Evolutionary conservation across 2,888 invertebrate genomes (phyloP).

Genomic region (Lithophane socia): DNA sequence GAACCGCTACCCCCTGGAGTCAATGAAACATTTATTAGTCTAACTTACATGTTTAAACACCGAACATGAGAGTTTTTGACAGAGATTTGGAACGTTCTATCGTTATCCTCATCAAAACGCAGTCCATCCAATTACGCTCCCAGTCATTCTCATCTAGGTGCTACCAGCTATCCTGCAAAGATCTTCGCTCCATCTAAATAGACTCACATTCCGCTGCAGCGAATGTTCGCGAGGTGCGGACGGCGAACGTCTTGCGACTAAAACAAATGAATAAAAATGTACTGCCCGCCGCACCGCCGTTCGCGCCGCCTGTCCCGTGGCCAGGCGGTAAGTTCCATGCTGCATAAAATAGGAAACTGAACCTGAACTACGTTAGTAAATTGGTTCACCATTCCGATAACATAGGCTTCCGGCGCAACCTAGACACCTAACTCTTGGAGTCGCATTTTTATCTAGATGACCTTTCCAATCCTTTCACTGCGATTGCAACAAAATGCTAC

Average conservation of each 20-base stretch:
- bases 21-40: conserved; percentile 41
- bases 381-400: background rate
- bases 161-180: background rate
- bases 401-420: background rate
- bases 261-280: no score
- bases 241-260: no score
- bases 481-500: background rate
- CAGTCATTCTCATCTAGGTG: background rate
- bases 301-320: no score
- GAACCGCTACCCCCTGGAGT: conserved; percentile 7
- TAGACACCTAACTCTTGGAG: conserved; percentile 1
- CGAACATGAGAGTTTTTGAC: no score
- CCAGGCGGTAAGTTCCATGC: no score
- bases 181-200: background rate
- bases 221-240: no score
- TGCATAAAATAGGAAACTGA: background rate
- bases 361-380: background rate
- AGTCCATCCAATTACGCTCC: background rate
- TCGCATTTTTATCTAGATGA: conserved; percentile 21
- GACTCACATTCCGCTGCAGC: background rate
- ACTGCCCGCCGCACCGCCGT: no score
- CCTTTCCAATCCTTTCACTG: conserved; percentile 29
- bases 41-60: conserved; percentile 24
- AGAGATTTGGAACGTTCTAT: no score
- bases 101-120: background rate